Evolutionary conservation across 2,888 invertebrate genomes (phyloP).

Genomic region (Drosophila sordidula): DNA sequence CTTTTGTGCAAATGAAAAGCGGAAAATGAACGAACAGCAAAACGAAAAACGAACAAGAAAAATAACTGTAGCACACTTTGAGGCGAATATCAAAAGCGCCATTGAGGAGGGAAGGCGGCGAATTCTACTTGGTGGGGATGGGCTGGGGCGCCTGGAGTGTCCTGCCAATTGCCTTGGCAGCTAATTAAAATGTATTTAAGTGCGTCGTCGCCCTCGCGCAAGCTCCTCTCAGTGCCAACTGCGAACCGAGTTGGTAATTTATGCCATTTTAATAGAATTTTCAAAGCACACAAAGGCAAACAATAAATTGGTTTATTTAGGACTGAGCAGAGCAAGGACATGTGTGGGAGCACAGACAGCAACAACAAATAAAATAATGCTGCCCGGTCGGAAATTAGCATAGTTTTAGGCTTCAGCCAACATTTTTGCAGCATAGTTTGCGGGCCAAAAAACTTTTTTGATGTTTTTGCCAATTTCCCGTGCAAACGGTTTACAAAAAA

Average conservation of each 20-base stretch:
- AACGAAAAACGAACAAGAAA: constrained; percentile 23
- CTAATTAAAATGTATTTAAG: constrained; percentile 78
- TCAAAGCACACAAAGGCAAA: constrained; percentile 26
- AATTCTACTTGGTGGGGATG: background rate
- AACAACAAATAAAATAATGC: constrained; percentile 7
- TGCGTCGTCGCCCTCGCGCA: constrained; percentile 31
- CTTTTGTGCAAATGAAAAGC: constrained; percentile 74
- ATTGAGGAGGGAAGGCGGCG: constrained; percentile 1
- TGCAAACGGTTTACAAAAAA: constrained; percentile 43
- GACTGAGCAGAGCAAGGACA: constrained; percentile 24
- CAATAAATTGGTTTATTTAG: constrained; percentile 48
- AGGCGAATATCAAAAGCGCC: constrained; percentile 57
- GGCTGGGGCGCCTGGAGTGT: constrained; percentile 3
- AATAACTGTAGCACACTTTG: constrained; percentile 57
- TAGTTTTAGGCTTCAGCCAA: constrained; percentile 57
- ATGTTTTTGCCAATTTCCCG: constrained; percentile 77
- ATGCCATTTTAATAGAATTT: constrained; percentile 65
- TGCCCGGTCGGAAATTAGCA: constrained; percentile 70
- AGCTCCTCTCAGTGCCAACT: constrained; percentile 8
- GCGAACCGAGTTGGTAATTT: constrained; percentile 58
- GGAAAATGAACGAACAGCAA: constrained; percentile 38
- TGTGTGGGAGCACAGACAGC: constrained; percentile 11
- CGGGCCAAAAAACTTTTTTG: constrained; percentile 55
- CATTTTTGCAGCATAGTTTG: constrained; percentile 40
- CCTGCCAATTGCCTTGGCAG: constrained; percentile 53